Conservation (phyloP, 2,888 invertebrate genomes). For the Amphipoea lucens region DNA sequence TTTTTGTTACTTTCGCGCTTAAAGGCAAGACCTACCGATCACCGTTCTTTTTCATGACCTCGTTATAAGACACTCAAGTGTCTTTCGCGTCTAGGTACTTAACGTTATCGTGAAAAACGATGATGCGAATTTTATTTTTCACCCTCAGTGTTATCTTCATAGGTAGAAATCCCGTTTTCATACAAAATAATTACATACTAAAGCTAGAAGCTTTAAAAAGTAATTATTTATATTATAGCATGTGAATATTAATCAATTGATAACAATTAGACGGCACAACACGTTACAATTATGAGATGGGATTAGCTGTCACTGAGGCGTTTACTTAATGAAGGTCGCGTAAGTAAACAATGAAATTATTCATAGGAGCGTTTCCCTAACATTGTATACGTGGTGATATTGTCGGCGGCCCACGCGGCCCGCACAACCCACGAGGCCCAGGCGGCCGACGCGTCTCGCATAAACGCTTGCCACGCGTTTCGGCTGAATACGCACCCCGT, state of each 20-base stretch:
- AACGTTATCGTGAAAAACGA: conserved; percentile 30
- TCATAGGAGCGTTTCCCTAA: conserved; percentile 48
- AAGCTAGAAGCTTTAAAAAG: too few relatives aligned
- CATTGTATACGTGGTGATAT: conserved; percentile 50
- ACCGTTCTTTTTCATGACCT: conserved; percentile 46
- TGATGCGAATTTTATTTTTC: conserved; percentile 35
- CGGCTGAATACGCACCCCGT: conserved; percentile 44
- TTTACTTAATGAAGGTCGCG: conserved; percentile 57
- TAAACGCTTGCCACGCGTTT: conserved; percentile 47
- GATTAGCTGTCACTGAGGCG: conserved; percentile 50
- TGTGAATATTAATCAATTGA: conserved; percentile 21
- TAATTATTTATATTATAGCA: neutral
- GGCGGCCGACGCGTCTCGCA: conserved; percentile 7
- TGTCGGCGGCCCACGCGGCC: conserved; percentile 4
- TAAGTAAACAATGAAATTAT: conserved; percentile 62
- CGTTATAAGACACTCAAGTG: conserved; percentile 48
- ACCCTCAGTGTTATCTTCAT: neutral
- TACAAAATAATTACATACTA: neutral
- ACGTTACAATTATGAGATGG: conserved; percentile 36
- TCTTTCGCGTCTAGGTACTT: conserved; percentile 13
- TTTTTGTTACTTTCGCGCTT: conserved; percentile 32
- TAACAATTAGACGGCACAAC: conserved; percentile 17
- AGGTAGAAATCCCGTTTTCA: neutral
- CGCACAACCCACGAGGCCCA: neutral
- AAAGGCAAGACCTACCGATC: conserved; percentile 31